A percentile compares a stretch with the other conserved stretches of the same genome.
These are phyloP conservation scores for Pristionchus japonicus DNA, from an alignment of 2,888 invertebrate genomes.

Conservation along the genomic window DNA sequence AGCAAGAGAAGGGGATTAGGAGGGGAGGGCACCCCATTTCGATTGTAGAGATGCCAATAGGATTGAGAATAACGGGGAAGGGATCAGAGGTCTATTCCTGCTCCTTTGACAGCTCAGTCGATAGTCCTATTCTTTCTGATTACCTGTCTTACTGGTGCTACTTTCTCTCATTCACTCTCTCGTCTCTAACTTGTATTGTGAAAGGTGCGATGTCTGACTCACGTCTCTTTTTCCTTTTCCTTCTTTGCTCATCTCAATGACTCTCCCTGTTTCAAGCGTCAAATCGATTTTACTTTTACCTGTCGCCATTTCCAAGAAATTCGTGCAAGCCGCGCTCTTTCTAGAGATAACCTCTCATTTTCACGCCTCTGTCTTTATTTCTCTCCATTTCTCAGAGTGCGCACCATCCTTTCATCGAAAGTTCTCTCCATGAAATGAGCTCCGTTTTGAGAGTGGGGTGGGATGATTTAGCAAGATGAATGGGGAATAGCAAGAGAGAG, in stretches of 20 bases:
- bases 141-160: conserved; percentile 33
- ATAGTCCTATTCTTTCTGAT: not conserved
- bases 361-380: not conserved
- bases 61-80: not conserved
- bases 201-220: not conserved
- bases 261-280: not conserved
- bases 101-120: not conserved
- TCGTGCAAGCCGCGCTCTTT: not conserved
- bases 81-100: not conserved
- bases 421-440: not conserved
- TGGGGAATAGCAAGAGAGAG: not conserved
- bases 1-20: not conserved
- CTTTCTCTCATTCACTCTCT: not conserved
- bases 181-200: conserved; percentile 11
- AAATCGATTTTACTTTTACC: not conserved
- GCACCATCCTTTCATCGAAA: not conserved
- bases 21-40: not conserved
- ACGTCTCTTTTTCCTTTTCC: not conserved
- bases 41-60: not conserved
- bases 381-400: not conserved
- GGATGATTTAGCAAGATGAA: conserved; percentile 24
- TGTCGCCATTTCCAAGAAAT: not conserved
- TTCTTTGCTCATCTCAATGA: not conserved
- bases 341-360: not conserved
- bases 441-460: not conserved